Conservation (phyloP, 2,888 invertebrate genomes). For the Diplazon laetatorius region DNA sequence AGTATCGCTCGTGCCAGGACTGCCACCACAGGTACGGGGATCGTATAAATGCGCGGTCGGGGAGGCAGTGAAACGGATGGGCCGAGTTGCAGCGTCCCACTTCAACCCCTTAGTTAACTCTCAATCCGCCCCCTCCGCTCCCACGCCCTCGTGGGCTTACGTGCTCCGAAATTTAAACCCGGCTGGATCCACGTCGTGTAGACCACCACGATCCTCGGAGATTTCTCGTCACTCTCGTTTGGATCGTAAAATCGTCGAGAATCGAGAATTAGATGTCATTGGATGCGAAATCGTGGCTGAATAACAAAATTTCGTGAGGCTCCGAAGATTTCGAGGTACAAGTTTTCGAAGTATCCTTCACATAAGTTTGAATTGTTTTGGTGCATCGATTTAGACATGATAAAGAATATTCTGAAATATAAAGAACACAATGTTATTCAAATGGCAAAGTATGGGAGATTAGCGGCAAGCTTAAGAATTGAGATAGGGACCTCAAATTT, state of each 20-base stretch:
- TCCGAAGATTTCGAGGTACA: not conserved
- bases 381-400: too few species aligned
- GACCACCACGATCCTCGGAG: constrained; percentile 61
- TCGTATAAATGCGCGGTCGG: constrained; percentile 59
- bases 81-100: constrained; percentile 55
- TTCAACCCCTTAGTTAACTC: constrained; percentile 13
- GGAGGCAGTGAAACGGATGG: constrained; percentile 43
- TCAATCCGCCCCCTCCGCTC: constrained; percentile 35
- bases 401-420: too few species aligned
- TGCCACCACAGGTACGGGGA: constrained; percentile 26
- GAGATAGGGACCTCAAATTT: too few species aligned
- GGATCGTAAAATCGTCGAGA: constrained; percentile 62
- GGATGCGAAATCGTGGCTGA: constrained; percentile 45
- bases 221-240: constrained; percentile 56
- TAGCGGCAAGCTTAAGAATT: too few species aligned
- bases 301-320: constrained; percentile 48
- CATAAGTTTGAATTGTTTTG: not conserved
- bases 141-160: constrained; percentile 50
- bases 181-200: constrained; percentile 29
- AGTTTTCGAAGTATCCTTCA: not conserved
- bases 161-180: constrained; percentile 68
- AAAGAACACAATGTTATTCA: too few species aligned
- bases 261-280: constrained; percentile 62
- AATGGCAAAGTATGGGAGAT: too few species aligned
- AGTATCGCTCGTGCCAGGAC: constrained; percentile 9